Conservation (phyloP, 2,113 vertebrate species). For the Nerophis ophidion region DNA sequence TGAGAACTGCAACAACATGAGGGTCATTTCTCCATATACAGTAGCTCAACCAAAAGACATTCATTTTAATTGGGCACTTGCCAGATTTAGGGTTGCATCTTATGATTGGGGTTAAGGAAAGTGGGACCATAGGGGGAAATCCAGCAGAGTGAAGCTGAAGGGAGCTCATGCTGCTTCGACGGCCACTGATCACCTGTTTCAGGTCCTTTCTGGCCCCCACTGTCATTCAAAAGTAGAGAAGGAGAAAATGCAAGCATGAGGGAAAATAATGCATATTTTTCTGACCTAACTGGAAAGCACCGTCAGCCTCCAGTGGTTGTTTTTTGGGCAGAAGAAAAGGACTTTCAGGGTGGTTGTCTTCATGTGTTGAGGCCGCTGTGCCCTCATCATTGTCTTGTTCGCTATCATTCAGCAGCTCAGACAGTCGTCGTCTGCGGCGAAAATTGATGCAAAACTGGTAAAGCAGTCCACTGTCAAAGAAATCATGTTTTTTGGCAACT, state of each 20-base stretch:
- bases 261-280: background rate
- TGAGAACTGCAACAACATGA: slow-evolving; percentile 69
- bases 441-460: slow-evolving; percentile 85
- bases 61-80: slow-evolving; percentile 33
- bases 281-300: slow-evolving; percentile 76
- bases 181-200: slow-evolving; percentile 58
- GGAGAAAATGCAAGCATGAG: background rate
- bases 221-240: slow-evolving; percentile 17
- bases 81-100: slow-evolving; percentile 84
- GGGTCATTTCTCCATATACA: background rate
- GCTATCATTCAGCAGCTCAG: slow-evolving; percentile 72
- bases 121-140: slow-evolving; percentile 39
- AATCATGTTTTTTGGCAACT: slow-evolving; percentile 77
- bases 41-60: background rate
- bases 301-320: slow-evolving; percentile 50
- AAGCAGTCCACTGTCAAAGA: slow-evolving; percentile 78
- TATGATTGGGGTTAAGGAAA: slow-evolving; percentile 52
- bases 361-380: slow-evolving; percentile 26
- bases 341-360: slow-evolving; percentile 61
- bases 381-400: slow-evolving; percentile 34
- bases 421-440: slow-evolving; percentile 69
- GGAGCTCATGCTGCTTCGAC: slow-evolving; percentile 67
- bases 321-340: slow-evolving; percentile 75
- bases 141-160: slow-evolving; percentile 58
- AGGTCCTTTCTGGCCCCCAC: slow-evolving; percentile 69